Base-by-base conservation (phyloP, 2,113 vertebrate genomes). In the Promerops cafer region DNA sequence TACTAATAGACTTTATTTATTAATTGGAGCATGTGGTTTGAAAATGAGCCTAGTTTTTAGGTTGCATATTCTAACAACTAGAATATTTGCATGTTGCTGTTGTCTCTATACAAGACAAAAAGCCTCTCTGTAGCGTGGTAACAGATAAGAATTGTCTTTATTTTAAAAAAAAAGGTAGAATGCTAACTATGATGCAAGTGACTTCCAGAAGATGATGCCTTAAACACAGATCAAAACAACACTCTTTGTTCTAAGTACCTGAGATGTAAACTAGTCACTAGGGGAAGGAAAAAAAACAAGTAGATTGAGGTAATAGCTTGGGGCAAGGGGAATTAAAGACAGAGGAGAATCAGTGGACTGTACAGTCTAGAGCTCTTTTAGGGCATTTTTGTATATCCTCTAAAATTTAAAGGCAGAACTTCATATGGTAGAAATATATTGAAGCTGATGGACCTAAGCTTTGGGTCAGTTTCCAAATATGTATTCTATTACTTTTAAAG, bases 1-100 rank as follows among this genome's bases (percentile, higher is more conserved):
- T 37, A 72, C 94, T 96, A 96, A 92, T 90, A 75, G 90, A 89
- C 79, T 96, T 92, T 92, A 70, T 92, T 96, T 91, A 93, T 70
- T 83, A 93, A 77, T 74, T 49, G 47, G 66, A 93, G 77, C 65
- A 90, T 65, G 83, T 91, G 74, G 82, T 90, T 83, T 77, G 45
- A 87, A 97, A 95, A 95, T 83, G 39, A 95, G 54, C 61, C 17
- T 88, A 82, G 59, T 90, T 49, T 92, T 94, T 77, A 70, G 26
- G 80, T 77, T 80, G 65, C 31, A 17, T 52, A 47, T 86, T 83
- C 49, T 75, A 80, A 88, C 28, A 74, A 74, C 31, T 40, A 72
- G 75, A 72, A 71, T 93, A 92, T 93, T 93, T 95, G 60, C 71
- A 79, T 66, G 39, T 90, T 95, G 24, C 39, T 4, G 6, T 83